Conservation (phyloP, 2,888 invertebrate genomes). For the Drosophila prolongata region DNA sequence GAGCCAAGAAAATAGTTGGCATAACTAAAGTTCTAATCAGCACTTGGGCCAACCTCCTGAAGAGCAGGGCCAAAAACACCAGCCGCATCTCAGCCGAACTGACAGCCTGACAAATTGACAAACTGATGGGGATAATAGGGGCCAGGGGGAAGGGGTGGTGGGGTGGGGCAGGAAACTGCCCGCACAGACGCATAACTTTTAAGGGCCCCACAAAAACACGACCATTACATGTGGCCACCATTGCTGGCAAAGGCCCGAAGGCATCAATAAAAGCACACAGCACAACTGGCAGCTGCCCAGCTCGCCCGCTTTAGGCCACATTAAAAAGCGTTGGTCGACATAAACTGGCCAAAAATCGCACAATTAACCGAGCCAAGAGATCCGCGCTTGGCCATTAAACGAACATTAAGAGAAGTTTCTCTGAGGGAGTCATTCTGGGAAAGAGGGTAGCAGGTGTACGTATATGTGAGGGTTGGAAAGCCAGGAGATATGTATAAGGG, state of each 20-base stretch:
- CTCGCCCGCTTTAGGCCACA: conserved; percentile 22
- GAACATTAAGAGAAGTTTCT: conserved; percentile 54
- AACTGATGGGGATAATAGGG: conserved; percentile 25
- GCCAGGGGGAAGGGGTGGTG: background rate
- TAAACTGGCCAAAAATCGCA: conserved; percentile 72
- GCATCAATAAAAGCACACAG: conserved; percentile 69
- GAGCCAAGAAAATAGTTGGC: conserved; percentile 12
- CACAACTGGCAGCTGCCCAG: conserved; percentile 16
- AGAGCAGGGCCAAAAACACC: conserved; percentile 12
- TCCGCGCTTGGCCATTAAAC: conserved; percentile 63
- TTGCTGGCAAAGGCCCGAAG: conserved; percentile 47
- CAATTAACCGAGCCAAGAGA: conserved; percentile 66
- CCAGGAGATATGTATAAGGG: background rate
- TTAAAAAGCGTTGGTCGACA: conserved; percentile 65
- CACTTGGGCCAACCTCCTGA: background rate
- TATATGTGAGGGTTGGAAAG: background rate
- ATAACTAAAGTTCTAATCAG: conserved; percentile 19
- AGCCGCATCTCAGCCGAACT: conserved; percentile 10
- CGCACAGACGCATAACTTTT: conserved; percentile 66
- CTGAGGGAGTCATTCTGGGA: background rate
- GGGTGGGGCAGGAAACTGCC: conserved; percentile 8
- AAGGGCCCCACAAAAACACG: conserved; percentile 65
- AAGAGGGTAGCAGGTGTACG: conserved; percentile 20
- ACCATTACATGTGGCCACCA: conserved; percentile 73
- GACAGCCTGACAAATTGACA: conserved; percentile 55